Evolutionary conservation across 2,797 vertebrate species (phyloP).

Genomic region (Anguilla marmorata): DNA sequence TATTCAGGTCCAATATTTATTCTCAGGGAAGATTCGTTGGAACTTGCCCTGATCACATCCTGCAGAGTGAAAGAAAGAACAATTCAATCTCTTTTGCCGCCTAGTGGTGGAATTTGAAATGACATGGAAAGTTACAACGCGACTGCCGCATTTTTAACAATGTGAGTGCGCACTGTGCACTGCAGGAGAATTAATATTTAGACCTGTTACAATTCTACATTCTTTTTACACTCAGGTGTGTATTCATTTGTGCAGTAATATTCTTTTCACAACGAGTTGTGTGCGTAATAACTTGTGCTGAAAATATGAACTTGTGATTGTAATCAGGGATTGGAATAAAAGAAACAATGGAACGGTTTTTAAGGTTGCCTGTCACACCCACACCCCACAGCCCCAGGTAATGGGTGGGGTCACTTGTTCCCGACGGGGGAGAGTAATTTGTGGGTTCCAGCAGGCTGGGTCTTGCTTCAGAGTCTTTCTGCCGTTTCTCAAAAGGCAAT

Average conservation of each 20-base stretch:
- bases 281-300: too few species aligned
- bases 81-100: background rate
- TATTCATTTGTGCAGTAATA: background rate
- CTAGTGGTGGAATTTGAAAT: background rate
- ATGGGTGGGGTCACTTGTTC: background rate
- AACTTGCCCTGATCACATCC: background rate
- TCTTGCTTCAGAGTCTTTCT: background rate
- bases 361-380: background rate
- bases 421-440: background rate
- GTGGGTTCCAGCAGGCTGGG: background rate
- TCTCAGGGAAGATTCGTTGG: background rate
- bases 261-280: too few species aligned
- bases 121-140: constrained; percentile 9
- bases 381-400: background rate
- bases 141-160: background rate
- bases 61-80: background rate
- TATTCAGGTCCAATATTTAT: background rate
- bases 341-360: background rate
- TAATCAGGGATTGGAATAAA: background rate
- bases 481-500: background rate
- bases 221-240: background rate
- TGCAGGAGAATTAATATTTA: background rate
- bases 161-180: background rate
- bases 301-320: background rate
- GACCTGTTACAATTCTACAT: background rate